Evolutionary conservation across 2,888 invertebrate species (phyloP).

Genomic region (Ichneumoninae sp.): DNA sequence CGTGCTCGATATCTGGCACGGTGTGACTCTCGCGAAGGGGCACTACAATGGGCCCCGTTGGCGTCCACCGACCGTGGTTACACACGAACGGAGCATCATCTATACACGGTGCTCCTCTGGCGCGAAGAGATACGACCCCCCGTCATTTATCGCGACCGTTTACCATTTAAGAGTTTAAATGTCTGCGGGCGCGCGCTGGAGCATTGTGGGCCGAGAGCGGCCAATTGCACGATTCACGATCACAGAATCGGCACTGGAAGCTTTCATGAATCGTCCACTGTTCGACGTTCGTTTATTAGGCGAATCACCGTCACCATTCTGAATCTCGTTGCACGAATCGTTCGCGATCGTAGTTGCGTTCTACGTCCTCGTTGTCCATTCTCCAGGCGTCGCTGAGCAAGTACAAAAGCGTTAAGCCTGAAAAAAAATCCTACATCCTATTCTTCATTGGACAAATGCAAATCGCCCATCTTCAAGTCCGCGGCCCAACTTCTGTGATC

Average conservation of each 20-base stretch:
- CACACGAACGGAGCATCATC: neutral
- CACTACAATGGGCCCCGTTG: constrained; percentile 51
- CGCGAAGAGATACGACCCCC: constrained; percentile 17
- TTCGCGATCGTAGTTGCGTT: neutral
- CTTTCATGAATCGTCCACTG: constrained; percentile 36
- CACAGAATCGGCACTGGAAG: constrained; percentile 50
- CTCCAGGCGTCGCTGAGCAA: constrained; percentile 80
- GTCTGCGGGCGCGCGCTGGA: constrained; percentile 33
- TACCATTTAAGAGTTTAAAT: constrained; percentile 63
- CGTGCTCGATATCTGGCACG: constrained; percentile 72
- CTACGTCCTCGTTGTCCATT: neutral
- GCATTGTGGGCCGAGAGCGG: constrained; percentile 5
- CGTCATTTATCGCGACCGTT: constrained; percentile 55
- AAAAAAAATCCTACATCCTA: constrained; percentile 55
- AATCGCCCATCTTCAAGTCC: constrained; percentile 45
- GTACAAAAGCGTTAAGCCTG: constrained; percentile 73
- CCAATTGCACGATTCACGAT: constrained; percentile 47
- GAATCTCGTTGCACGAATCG: constrained; percentile 4
- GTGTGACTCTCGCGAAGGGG: constrained; percentile 40
- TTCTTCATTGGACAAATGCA: constrained; percentile 60
- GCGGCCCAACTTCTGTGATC: constrained; percentile 51
- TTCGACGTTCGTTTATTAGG: constrained; percentile 16
- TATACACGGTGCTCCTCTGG: neutral
- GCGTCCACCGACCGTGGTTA: constrained; percentile 20
- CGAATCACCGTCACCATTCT: neutral